These are phyloP conservation scores for Sardinella longiceps DNA, from an alignment of 2,797 vertebrate genomes.

Conservation along the genomic window DNA sequence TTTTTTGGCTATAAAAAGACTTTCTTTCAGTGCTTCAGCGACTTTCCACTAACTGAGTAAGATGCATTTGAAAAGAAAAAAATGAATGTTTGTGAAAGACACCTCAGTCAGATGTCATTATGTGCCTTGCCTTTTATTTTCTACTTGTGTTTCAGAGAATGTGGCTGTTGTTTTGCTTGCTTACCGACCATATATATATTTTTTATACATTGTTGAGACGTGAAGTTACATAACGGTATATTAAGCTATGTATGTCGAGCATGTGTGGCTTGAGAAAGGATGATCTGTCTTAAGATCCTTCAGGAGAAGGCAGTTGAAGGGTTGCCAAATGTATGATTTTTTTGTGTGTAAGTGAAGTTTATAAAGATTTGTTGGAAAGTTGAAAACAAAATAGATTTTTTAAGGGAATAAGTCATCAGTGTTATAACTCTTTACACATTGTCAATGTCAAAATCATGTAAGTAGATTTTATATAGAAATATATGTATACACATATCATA, in stretches of 20 bases:
- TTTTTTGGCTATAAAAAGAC: neutral
- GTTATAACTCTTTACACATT: slow-evolving; percentile 56
- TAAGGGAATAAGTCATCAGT: slow-evolving; percentile 56
- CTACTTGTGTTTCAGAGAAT: slow-evolving; percentile 2
- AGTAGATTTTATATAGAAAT: slow-evolving; percentile 55
- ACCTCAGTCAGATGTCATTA: neutral
- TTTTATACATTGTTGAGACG: slow-evolving; percentile 31
- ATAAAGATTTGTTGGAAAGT: neutral
- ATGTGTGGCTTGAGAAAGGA: neutral
- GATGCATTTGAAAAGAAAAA: neutral
- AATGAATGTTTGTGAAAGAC: slow-evolving; percentile 5
- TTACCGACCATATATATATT: slow-evolving; percentile 16
- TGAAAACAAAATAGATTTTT: slow-evolving; percentile 29
- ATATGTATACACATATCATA: slow-evolving; percentile 57
- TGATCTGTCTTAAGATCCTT: neutral
- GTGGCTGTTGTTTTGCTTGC: slow-evolving; percentile 20
- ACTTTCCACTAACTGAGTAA: neutral
- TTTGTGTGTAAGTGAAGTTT: slow-evolving; percentile 13
- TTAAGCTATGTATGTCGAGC: slow-evolving; percentile 37
- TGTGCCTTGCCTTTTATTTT: slow-evolving; percentile 1
- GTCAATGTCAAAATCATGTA: slow-evolving; percentile 48
- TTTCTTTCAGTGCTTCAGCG: neutral
- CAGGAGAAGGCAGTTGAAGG: neutral
- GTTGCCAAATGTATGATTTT: slow-evolving; percentile 7
- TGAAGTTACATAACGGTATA: slow-evolving; percentile 36